Base-by-base conservation (phyloP, 2,113 vertebrate genomes). In the Tetraodon nigroviridis region DNA sequence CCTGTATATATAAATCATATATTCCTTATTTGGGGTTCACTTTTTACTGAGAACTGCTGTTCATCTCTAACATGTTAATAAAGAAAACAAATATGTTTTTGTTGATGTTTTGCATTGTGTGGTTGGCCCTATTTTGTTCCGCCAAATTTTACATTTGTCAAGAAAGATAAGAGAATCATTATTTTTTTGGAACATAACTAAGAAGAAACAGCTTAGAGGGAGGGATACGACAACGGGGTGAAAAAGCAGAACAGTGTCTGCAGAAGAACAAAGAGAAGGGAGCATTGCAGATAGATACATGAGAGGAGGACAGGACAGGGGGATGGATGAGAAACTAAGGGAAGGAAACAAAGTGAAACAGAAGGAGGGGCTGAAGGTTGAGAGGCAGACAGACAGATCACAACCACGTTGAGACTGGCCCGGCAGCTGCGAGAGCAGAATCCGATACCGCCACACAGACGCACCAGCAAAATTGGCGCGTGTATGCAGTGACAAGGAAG, bases 401-500 rank as follows among this genome's bases (percentile, higher is more conserved):
- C 76, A 81, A 82, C 85, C 73, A 66, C 52, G 64, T 75, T 60
- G 71, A 79, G 79, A 71, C 77, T 73, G 60, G 81, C 82, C 40
- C 82, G 72, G 87, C 88, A 88, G 88, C 86, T 89, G 84, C 75
- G 82, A 81, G 85, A 82, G 89, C 88, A 90, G 77, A 91, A 90
- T 91, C 80, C 87, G 89, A 91, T 89, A 89, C 87, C 81, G 82
- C 78, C 51, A 78, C 74, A 77, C 71, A 37, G 69, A 62, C 81
- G 72, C 84, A 75, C 76, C 66, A 69, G 73, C 79, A 48, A 48
- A 46, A 46, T n/a, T 3, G 51, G 15, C 19, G 53, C 76, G 52
- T 50, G 19, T 24, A 19, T 46, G 19, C 64, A 79, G 6, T 12
- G 32, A 10, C 32, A 37, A 10, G 10, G 12, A 37, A 37, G 32